Conservation (phyloP, 64 coral and sea anemone genomes). For the Trachythela sp. region DNA sequence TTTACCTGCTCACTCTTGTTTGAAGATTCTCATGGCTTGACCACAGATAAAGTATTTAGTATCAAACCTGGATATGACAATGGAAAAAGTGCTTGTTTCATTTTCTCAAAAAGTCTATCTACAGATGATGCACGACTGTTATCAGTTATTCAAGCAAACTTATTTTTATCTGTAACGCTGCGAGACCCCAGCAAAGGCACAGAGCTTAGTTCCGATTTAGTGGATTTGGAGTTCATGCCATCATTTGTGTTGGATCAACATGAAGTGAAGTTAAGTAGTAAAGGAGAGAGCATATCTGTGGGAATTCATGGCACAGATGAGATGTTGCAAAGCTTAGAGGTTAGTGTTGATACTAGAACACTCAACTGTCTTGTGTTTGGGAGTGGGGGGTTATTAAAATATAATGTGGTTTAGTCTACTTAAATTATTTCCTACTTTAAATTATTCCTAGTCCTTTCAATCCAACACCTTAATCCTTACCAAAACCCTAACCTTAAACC, state of each 20-base stretch:
- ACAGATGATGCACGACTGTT: neutral
- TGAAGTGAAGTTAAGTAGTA: neutral
- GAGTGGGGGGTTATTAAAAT: neutral
- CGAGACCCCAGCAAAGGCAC: neutral
- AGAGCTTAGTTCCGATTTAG: neutral
- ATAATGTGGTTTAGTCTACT: neutral
- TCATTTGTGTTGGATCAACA: neutral
- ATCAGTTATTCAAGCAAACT: neutral
- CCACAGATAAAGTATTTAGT: neutral
- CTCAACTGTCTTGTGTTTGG: neutral
- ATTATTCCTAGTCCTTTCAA: too few species aligned
- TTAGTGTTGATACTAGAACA: neutral
- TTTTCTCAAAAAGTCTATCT: neutral
- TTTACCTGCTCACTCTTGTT: neutral
- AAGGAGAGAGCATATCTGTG: neutral
- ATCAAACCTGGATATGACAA: neutral
- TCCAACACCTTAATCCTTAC: too few species aligned
- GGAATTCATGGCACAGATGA: neutral
- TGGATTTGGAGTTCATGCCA: neutral
- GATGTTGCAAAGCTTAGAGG: neutral
- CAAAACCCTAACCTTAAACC: too few species aligned
- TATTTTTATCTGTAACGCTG: neutral
- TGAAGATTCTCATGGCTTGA: neutral
- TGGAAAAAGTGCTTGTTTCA: neutral
- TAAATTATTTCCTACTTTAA: too few species aligned